Evolutionary conservation across 1,140 invertebrate genomes (phyloP), one percentile per base, ranked within the genome.

Genomic region (Drosophila mayri): DNA sequence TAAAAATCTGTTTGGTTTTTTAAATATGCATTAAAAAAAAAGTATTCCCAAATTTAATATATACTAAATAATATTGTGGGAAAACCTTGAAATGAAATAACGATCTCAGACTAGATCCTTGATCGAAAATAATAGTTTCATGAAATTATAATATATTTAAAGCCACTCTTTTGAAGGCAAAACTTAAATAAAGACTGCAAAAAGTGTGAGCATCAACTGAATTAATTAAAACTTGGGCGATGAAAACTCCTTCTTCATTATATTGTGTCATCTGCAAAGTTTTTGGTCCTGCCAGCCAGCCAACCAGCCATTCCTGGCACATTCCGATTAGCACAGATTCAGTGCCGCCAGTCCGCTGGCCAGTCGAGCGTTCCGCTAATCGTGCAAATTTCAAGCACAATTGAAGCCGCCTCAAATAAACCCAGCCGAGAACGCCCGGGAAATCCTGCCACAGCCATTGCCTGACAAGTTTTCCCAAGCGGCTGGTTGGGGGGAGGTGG

Each of bases 311-410:
- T 60, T 64, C 28, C 22, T 18, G 25, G n/a, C 54, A 20, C 54
- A 64, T 43, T 59, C 68, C 68, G 32, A 40, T 54, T 62, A 38
- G 32, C 50, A 30, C 12, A 14, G 50, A 57, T 49, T 61, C 55
- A 49, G 46, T 70, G 78, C 58, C 71, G 78, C 58, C 71, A 67
- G 40, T 18, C 30, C 30, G 66, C 61, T 76, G 65, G 49, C 55
- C 71, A 38, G 46, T 25, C 72, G 50, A 55, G 63, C 81, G 76
- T 84, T 79, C 72, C 47, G 81, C 65, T 77, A 84, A 85, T 84
- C 66, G 81, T 44, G 59, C 72, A 77, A 85, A 84, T 84, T 81
- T 85, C 81, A 86, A 70, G 68, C 82, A 61, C 82, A 74, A 85
- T 85, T 85, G 74, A 86, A 86, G 74, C 68, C 65, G 46, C 47